Evolutionary conservation across 2,797 vertebrate genomes (phyloP).

Genomic region (Sebastes goodei): DNA sequence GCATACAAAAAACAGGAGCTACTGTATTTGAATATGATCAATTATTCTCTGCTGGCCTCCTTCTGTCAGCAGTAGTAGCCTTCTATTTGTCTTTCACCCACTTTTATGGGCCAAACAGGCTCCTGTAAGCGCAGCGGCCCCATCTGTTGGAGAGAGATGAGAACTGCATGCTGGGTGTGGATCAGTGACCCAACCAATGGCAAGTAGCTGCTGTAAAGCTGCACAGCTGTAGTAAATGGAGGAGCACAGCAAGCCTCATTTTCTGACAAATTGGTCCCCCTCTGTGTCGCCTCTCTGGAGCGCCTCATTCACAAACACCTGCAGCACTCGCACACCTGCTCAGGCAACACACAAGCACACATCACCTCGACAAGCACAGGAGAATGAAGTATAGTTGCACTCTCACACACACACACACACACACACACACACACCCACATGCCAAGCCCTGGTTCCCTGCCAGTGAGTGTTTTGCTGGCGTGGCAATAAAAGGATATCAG

Average conservation of each 20-base stretch:
- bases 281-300: constrained; percentile 19
- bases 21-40: constrained; percentile 29
- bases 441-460: constrained; percentile 20
- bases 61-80: constrained; percentile 59
- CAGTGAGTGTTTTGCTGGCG: constrained; percentile 72
- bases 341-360: not conserved
- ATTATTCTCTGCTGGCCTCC: constrained; percentile 61
- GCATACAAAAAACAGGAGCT: not conserved
- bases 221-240: constrained; percentile 23
- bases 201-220: constrained; percentile 1
- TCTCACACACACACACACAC: not conserved
- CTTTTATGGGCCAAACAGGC: not conserved
- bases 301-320: constrained; percentile 42
- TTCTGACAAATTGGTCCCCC: constrained; percentile 36
- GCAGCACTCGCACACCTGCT: constrained; percentile 36
- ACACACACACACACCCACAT: not conserved
- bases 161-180: not conserved
- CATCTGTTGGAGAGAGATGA: constrained; percentile 43
- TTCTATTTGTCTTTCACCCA: constrained; percentile 66
- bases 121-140: constrained; percentile 5
- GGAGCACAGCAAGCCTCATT: constrained; percentile 24
- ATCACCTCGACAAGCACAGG: not conserved
- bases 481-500: constrained; percentile 75
- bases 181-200: not conserved
- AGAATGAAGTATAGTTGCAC: constrained; percentile 5